Conservation (phyloP, 2,888 invertebrate genomes). For the Orchestes rusci region DNA sequence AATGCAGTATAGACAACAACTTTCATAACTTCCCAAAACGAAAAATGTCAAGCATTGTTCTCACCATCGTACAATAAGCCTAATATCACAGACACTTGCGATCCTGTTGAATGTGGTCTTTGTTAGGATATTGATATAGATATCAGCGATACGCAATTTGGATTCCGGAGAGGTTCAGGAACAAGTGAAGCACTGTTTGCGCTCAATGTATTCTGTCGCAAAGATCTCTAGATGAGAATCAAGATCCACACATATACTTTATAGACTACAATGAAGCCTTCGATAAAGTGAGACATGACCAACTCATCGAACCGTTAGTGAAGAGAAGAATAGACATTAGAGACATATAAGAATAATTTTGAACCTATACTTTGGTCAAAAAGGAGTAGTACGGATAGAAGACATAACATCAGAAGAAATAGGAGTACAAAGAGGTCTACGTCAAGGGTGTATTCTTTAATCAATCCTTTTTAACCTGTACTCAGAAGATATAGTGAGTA, state of each 20-base stretch:
- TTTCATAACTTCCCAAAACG: background rate
- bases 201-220: too few species aligned
- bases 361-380: background rate
- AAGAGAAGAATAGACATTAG: background rate
- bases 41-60: too few species aligned
- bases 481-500: background rate
- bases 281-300: background rate
- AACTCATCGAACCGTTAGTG: background rate
- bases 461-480: background rate
- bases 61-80: too few species aligned
- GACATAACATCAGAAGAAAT: background rate
- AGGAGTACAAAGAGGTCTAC: background rate
- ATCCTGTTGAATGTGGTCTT: too few species aligned
- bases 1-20: conserved; percentile 3
- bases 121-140: too few species aligned
- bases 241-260: background rate
- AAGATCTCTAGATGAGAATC: too few species aligned
- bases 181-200: too few species aligned
- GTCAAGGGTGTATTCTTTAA: background rate
- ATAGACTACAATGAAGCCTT: background rate
- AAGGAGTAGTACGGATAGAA: background rate
- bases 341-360: background rate
- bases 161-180: too few species aligned
- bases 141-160: too few species aligned
- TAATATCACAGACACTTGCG: too few species aligned